Evolutionary conservation across 2,113 vertebrate species (phyloP).

Genomic region (Gymnorhina tibicen): DNA sequence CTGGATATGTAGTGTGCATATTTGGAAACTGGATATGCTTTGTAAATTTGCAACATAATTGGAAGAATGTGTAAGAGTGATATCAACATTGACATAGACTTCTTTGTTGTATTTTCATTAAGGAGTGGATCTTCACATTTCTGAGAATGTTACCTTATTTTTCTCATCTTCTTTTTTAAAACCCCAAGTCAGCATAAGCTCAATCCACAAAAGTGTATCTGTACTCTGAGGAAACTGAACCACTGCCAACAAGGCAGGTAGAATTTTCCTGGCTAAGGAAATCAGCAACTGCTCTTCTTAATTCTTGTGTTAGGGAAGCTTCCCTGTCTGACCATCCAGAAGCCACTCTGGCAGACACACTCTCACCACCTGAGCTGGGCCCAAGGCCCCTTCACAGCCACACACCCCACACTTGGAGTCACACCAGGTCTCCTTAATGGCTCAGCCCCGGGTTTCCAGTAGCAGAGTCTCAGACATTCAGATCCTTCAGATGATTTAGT

Average conservation of each 20-base stretch:
- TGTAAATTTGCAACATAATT: not conserved
- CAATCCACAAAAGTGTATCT: not conserved
- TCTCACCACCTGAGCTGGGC: not conserved
- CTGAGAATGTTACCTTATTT: not conserved
- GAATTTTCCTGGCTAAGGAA: not conserved
- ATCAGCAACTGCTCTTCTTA: not conserved
- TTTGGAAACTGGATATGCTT: not conserved
- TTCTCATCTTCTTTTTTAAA: not conserved
- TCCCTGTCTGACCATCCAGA: not conserved
- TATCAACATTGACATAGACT: not conserved
- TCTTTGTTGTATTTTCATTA: not conserved
- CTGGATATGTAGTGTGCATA: not conserved
- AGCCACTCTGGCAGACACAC: not conserved
- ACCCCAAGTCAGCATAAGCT: not conserved
- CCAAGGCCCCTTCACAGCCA: fast-evolving
- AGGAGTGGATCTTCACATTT: not conserved
- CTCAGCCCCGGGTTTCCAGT: too few relatives aligned
- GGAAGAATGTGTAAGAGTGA: not conserved
- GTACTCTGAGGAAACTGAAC: not conserved
- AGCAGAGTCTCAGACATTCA: not conserved
- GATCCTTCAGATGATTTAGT: not conserved
- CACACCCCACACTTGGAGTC: not conserved
- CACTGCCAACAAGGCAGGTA: not conserved
- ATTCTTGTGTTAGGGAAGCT: not conserved
- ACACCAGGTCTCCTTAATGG: not conserved